Evolutionary conservation across 2,888 invertebrate genomes (phyloP).

Genomic region (Trichogramma evanescens): DNA sequence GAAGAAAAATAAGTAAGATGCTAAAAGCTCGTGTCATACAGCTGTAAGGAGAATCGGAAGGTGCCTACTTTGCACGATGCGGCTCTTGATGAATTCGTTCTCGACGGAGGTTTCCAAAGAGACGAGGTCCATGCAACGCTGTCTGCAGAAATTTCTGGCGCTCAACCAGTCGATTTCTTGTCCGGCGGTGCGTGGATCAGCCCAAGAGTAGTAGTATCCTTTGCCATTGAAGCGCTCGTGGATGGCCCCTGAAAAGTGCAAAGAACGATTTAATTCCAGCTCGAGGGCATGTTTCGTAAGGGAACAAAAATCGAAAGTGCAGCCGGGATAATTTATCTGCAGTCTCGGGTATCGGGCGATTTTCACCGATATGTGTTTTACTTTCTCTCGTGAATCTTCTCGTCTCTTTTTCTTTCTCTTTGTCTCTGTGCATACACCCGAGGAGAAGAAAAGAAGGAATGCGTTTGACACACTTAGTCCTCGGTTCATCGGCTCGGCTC

Average conservation of each 20-base stretch:
- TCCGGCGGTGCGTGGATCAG: conserved; percentile 65
- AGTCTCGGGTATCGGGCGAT: background rate
- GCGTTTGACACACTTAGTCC: too few species aligned
- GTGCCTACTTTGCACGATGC: conserved; percentile 69
- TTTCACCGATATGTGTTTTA: background rate
- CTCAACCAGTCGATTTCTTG: conserved; percentile 79
- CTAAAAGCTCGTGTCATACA: background rate
- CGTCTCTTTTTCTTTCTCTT: too few species aligned
- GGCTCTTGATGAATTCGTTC: conserved; percentile 79
- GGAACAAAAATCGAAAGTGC: too few species aligned
- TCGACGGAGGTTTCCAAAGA: conserved; percentile 79
- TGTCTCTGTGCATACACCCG: too few species aligned
- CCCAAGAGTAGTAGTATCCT: conserved; percentile 85
- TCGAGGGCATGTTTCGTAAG: background rate
- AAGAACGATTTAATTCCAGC: background rate
- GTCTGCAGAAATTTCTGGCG: conserved; percentile 77
- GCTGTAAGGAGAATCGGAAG: background rate
- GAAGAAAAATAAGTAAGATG: conserved; percentile 8
- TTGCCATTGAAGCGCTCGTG: conserved; percentile 52
- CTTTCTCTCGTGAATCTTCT: background rate
- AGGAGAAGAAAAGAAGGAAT: too few species aligned
- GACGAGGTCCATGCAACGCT: conserved; percentile 84
- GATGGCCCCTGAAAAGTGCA: conserved; percentile 39
- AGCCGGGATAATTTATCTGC: too few species aligned
- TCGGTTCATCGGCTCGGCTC: too few species aligned